phyloP scores from a whole-genome alignment of 2,113 vertebrate genomes.

The Bos indicus region DNA sequence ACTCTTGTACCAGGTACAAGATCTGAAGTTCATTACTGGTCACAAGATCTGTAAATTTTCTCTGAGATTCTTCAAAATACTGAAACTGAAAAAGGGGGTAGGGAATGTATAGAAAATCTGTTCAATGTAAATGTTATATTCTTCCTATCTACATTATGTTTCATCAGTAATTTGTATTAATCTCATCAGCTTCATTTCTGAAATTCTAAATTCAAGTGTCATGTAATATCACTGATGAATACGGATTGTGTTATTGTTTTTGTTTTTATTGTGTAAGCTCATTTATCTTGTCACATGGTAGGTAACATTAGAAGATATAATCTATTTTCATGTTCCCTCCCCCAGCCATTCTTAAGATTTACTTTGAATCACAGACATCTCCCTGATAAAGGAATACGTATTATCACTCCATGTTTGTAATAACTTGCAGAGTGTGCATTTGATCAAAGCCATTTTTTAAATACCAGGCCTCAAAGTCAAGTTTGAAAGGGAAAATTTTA shows the following conservation, averaged over 20 bases:
- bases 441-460: conserved; percentile 40
- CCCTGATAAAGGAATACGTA: not conserved
- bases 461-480: not conserved
- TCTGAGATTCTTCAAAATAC: not conserved
- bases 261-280: not conserved
- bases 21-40: not conserved
- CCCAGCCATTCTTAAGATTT: not conserved
- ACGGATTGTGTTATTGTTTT: not conserved
- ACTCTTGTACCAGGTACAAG: not conserved
- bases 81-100: not conserved
- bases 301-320: not conserved
- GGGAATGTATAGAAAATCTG: not conserved
- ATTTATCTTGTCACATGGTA: not conserved
- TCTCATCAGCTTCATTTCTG: not conserved
- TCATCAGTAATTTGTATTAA: not conserved
- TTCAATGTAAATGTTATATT: not conserved
- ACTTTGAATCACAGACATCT: conserved; percentile 8
- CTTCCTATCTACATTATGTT: not conserved
- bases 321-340: not conserved
- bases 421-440: not conserved
- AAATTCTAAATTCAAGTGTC: not conserved
- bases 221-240: not conserved
- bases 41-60: not conserved
- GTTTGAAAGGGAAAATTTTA: not conserved
- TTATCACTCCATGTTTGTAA: not conserved